Base-by-base conservation (phyloP, 2,797 vertebrate genomes). In the Sebastes minor region DNA sequence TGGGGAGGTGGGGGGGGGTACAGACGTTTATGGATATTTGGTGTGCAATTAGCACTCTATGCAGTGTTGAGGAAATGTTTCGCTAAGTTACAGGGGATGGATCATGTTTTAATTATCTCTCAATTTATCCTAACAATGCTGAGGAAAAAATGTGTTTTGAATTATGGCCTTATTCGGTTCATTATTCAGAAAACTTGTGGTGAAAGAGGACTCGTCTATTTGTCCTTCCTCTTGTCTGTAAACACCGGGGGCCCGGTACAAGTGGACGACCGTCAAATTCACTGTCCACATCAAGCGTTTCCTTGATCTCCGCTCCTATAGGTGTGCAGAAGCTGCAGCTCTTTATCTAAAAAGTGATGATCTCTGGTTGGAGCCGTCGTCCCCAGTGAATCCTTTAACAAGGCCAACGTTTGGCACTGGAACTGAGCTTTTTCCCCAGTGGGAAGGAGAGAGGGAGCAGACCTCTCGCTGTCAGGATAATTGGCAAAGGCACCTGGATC, bases 401-500 rank as follows among this genome's bases (percentile, higher is more conserved):
- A 94, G 90, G 88, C 81, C 82, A 67, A 52, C 46, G 14, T 78
- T 91, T 78, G 89, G 87, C 90, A 62, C 65, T 74, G 86, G 86
- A 88, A 72, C 74, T 22, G 64, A 72, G 76, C 67, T 71, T 74
- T 62, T 62, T 76, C 83, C 89, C 90, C 76, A 9, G 82, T 76
- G 90, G 87, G 87, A 84, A 78, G 69, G 80, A 83, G 83, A 92
- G 71, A 53, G 72, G 74, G 85, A 89, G 35, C 75, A 55, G 86
- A 93, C 91, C 89, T 90, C 85, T 87, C 83, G 84, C 88, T 90
- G 93, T 91, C 89, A 86, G 79, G 91, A 92, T 94, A 94, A 94
- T 94, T 94, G 93, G 91, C 88, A 90, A 89, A 88, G 91, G 91
- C 88, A 93, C 92, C 86, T 86, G 91, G 86, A 93, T 92, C 90